Evolutionary conservation across 2,797 vertebrate genomes (phyloP), one percentile per base, ranked within the genome.

Genomic region (Poeciliopsis turneri): DNA sequence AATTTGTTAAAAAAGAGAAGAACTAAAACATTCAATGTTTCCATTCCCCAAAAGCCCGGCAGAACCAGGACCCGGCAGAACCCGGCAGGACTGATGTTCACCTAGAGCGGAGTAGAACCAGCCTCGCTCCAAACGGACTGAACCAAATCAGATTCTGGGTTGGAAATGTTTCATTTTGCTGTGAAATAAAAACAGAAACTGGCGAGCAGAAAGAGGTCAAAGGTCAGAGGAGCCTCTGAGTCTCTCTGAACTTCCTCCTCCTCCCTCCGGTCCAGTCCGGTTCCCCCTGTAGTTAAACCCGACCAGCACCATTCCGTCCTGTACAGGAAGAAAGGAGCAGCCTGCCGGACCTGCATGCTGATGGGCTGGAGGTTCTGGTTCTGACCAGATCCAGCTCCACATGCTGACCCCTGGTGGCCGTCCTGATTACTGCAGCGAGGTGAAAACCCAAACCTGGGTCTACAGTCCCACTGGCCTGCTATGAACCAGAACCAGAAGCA

Each of bases 381-480:
- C 49, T 53, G 59, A 20, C 18, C 28, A 77, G 70, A 64, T 75
- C 33, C 15, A 64, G 64, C 83, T 81, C 69, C 79, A 20, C 30
- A 82, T 72, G 61, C 83, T 92, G 93, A n/a, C 90, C 92, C 89
- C 92, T 92, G 86, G 92, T 92, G 93, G 87, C 78, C 77, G 81
- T 72, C 41, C 2, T 64, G 75, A 6, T 46, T 33, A 92, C 80
- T 89, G 77, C 90, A 92, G 5, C 5, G 1, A 33, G 59, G 30
- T 20, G 47, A 20, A 18, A 49, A 49, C 46, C 46, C 46, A 47
- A 47, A 47, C 15, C 46, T 1, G 4, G 16, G 16, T 18, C 46
- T 47, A 18, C 16, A 47, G 16, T 47, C 46, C 46, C 46, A 16
- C 46, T 47, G 46, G 46, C 15, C 47, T 18, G 16, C 16, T 49